Base-by-base conservation (phyloP, 1,140 invertebrate species). In the Vollenhovia emeryi region DNA sequence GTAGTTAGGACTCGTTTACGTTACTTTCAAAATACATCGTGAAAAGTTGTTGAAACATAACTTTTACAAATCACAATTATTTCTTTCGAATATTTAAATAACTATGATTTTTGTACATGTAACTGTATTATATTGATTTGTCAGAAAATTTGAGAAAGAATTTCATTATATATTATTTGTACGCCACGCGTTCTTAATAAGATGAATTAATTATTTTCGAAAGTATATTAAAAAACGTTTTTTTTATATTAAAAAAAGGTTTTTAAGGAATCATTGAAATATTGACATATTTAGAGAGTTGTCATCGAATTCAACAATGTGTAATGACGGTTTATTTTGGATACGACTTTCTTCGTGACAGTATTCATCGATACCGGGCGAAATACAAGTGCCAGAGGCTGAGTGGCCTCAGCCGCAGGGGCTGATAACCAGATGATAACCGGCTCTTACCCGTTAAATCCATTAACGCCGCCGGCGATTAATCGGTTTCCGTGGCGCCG, bases 401-500 rank as follows among this genome's bases (percentile, higher is more conserved):
- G 36, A 71, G 78, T 59, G 66, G 52, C n/a, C 30, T 71, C 15
- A 18, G 30, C 52, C 9, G 33, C 52, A 18, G 36, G 13, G 57
- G 33, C 68, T 27, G 83, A 84, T 84, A 84, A 84, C 50, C 83
- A 62, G 45, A 84, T 79, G 74, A 84, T 84, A 84, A 79, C 74
- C 74, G 9, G 74, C 74, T 66, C 60, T 62, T 80, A 84, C 33
- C 59, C 60, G 48, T 66, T 84, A 84, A 84, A 84, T 84, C 83
- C 74, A 84, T 84, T 84, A 84, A 84, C 74, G 55, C 59, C 24
- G 33, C 36, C 3, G 33, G 24, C 74, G 45, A 40, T 78, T 80
- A 79, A 84, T 84, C 59, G 83, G 59, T 78, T 84, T 33, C 36
- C 43, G 40, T 27, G 82, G 59, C 60, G 74, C 74, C 83, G n/a